phyloP scores from a whole-genome alignment of 2,888 invertebrate genomes.

The Anorthoa munda region DNA sequence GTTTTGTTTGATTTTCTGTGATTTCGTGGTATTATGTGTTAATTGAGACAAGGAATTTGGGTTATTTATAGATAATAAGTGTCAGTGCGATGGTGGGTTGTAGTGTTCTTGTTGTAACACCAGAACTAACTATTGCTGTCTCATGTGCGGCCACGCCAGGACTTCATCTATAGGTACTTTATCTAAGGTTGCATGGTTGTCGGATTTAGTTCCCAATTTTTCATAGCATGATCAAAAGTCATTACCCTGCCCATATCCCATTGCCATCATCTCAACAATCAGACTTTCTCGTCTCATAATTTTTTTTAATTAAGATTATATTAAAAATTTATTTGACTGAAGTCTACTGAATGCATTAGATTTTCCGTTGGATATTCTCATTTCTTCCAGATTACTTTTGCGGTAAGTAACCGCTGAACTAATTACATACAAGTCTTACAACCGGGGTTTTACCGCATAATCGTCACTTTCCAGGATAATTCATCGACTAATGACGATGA shows the following conservation, averaged over 20 bases:
- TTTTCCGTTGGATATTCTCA: constrained; percentile 31
- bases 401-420: constrained; percentile 52
- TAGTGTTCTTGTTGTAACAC: too few relatives aligned
- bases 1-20: too few relatives aligned
- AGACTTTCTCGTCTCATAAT: too few relatives aligned
- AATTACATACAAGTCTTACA: constrained; percentile 11
- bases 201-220: neutral
- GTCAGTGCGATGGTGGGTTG: too few relatives aligned
- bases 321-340: neutral
- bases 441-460: constrained; percentile 49
- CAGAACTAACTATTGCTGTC: too few relatives aligned
- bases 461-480: constrained; percentile 53
- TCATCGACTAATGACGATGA: constrained; percentile 44
- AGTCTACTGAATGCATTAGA: neutral
- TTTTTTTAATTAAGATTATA: neutral
- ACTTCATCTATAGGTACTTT: too few relatives aligned
- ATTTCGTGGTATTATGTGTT: too few relatives aligned
- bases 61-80: too few relatives aligned
- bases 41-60: too few relatives aligned
- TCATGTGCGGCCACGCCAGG: too few relatives aligned
- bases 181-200: neutral
- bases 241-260: too few relatives aligned
- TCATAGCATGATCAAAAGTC: neutral
- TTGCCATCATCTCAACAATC: neutral
- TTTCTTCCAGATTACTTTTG: constrained; percentile 34